Base-by-base conservation (phyloP, 2,797 vertebrate genomes). In the Microctenopoma steveboyesi region DNA sequence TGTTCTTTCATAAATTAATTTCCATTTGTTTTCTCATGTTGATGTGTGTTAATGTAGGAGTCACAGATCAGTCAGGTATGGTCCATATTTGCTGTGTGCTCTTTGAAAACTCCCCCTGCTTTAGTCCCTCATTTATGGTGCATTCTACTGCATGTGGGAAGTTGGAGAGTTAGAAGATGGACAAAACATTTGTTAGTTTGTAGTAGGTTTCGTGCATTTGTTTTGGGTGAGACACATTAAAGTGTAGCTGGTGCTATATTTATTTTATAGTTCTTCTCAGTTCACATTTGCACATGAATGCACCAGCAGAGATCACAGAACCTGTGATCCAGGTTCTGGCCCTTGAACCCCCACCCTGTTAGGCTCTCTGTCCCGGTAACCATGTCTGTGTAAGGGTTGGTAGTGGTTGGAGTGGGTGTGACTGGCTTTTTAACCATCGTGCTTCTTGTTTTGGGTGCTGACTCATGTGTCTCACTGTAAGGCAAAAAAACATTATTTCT, bases 31-130 rank as follows among this genome's bases (percentile, higher is more conserved):
- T 60, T 92, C 78, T 87, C 76, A 73, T 91, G 79, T 92, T 74
- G 87, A 87, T 95, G 88, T 95, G 94, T 96, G 95, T 95, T 92
- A 93, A 93, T 95, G 94, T 95, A 96, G 95, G 95, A 95, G 92
- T 94, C 93, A 95, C 93, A 96, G 91, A 96, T 92, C 95, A 89
- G 90, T 94, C 94, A 97, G 95, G 94, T 96, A 95, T 90, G 79
- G 62, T 82, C 79, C 72, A 78, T 90, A 88, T 76, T 81, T 91
- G 92, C 82, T 92, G 92, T 95, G 93, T 94, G 88, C 69, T 79
- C 84, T 90, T 79, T 83, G 51, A 78, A 64, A 47, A 50, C 53
- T 64, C 76, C 40, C 50, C 57, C 74, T 40, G 74, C 84, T 84
- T 79, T 67, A 85, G 79, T 63, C 66, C 66, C 72, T 80, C n/a